phyloP scores from a whole-genome alignment of 2,888 invertebrate species.

The Lottia gigantea region DNA sequence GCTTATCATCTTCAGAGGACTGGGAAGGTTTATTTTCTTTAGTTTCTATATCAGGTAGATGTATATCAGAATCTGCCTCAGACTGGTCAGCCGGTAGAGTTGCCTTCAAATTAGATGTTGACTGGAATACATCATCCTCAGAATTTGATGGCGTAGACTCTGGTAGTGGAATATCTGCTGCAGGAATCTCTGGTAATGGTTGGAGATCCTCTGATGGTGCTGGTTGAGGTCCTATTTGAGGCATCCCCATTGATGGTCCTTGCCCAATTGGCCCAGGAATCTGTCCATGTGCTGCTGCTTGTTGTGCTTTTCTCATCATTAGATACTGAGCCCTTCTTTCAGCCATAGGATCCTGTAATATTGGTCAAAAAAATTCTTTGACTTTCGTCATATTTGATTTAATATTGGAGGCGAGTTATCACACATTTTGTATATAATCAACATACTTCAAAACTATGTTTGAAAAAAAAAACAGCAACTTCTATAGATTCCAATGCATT shows the following conservation, averaged over 20 bases:
- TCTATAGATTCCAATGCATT: too few species aligned
- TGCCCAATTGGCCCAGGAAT: background rate
- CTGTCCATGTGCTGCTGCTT: background rate
- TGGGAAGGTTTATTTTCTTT: constrained; percentile 40
- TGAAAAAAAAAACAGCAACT: too few species aligned
- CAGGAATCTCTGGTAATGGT: background rate
- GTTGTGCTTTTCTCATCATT: background rate
- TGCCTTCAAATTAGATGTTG: constrained; percentile 10
- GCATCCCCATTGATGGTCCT: background rate
- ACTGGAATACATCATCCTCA: constrained; percentile 29
- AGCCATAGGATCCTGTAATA: background rate
- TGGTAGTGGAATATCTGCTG: background rate
- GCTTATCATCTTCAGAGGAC: constrained; percentile 51
- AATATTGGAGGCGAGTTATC: too few species aligned
- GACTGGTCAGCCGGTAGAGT: constrained; percentile 19
- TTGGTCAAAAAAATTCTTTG: too few species aligned
- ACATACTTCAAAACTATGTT: too few species aligned
- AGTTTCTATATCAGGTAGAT: constrained; percentile 30
- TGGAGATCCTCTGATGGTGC: background rate
- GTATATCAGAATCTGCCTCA: constrained; percentile 23
- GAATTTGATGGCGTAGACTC: background rate
- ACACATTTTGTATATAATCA: too few species aligned
- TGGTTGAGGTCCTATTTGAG: background rate
- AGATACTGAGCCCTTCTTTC: background rate
- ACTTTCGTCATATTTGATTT: too few species aligned